A percentile compares a stretch with the other conserved stretches of the same genome.
Conservation (phyloP, 2,797 vertebrate species). For the Melanotaenia maccullochi region DNA sequence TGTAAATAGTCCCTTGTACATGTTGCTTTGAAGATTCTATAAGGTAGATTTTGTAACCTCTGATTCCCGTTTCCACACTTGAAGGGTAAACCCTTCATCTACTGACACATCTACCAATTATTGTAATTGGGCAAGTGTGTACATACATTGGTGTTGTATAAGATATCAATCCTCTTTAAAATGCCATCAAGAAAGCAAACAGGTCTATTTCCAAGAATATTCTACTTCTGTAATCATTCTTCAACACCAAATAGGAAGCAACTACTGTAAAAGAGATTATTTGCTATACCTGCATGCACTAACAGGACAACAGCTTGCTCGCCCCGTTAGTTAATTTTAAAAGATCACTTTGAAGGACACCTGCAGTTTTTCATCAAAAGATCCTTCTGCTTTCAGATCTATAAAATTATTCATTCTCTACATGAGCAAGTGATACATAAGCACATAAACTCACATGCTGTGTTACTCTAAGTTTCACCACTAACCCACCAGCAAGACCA, state of each 20-base stretch:
- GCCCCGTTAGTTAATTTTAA: neutral
- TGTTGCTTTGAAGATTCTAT: neutral
- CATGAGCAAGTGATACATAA: conserved; percentile 6
- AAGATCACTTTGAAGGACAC: conserved; percentile 7
- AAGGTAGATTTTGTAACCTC: neutral
- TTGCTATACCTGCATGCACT: conserved; percentile 16
- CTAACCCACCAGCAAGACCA: conserved; percentile 9
- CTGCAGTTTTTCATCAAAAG: neutral
- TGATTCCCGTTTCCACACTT: neutral
- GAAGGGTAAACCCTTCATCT: neutral
- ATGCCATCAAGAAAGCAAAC: conserved; percentile 8
- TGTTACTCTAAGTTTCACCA: conserved; percentile 14
- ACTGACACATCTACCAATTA: neutral
- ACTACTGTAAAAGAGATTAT: neutral
- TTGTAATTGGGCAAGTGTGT: neutral
- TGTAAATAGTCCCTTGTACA: neutral
- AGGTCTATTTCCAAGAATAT: conserved; percentile 9
- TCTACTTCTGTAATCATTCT: neutral
- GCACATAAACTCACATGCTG: neutral
- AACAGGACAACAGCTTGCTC: conserved; percentile 20
- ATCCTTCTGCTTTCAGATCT: neutral
- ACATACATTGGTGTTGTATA: neutral
- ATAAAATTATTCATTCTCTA: neutral
- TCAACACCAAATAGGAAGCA: conserved; percentile 1
- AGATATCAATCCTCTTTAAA: conserved; percentile 13